Base-by-base conservation (phyloP, 2,797 vertebrate genomes). In the Heterohyrax brucei region DNA sequence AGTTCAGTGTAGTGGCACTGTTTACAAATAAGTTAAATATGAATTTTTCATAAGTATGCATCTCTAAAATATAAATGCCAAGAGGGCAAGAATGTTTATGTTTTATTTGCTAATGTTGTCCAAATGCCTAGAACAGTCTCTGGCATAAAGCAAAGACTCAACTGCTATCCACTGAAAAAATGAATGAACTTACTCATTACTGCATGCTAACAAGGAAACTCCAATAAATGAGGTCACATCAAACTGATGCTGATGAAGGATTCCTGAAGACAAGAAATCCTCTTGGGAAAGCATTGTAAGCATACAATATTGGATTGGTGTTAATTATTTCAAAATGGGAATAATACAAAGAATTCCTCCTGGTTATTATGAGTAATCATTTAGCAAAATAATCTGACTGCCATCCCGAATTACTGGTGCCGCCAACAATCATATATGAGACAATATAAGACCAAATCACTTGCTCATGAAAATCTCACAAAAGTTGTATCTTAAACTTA, bases 1-100 rank as follows among this genome's bases (percentile, higher is more conserved):
- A 16, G 2, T 59, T n/a, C 76, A 81, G 46, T 7, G 59, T 48
- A 86, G 68, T 28, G 76, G 61, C 14, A 14, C 62, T n/a, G 7
- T 81, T 81, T 76, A 76, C 79, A 73, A 93, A 89, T 39, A 85
- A 56, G 66, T 86, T 68, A 81, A 76, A 87, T 70, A 77, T 81
- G 50, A 28, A 76, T 46, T 86, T 76, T n/a, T 13, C 76, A 0
- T 12, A 70, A 86, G 30, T 86, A 72, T 76, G 22, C 8, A 22
- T 76, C 53, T 95, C 39, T 86, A 83, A 93, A 89, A 81, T 78
- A 61, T n/a, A 86, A 86, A 66, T 81, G 19, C 3, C 85, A 68
- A 14, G 16, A 66, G 18, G 22, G 44, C 33, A 89, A 86, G 30
- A 13, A 19, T 33, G 68, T 66, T 61, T 72, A 16, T 88, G 33